A percentile compares a stretch with the other conserved stretches of the same genome.
Conservation (phyloP, 2,888 invertebrate genomes). For the Trissoscelio sp. region DNA sequence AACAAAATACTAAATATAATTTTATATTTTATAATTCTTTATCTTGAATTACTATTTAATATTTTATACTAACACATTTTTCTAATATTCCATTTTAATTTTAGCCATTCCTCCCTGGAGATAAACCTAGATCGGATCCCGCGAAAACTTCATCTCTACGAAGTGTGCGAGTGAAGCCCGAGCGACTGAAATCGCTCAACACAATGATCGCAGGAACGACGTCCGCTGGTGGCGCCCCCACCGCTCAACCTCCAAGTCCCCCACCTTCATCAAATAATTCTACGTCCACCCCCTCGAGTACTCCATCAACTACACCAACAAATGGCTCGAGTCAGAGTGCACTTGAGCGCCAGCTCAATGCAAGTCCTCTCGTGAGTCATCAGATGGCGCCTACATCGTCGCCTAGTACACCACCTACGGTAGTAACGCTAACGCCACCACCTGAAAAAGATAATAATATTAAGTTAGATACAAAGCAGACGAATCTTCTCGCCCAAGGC, state of each 20-base stretch:
- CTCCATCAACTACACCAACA: slow-evolving; percentile 80
- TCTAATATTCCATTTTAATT: too few species aligned
- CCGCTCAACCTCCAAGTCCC: slow-evolving; percentile 79
- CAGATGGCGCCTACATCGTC: slow-evolving; percentile 76
- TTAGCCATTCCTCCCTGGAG: slow-evolving; percentile 79
- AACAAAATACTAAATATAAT: too few species aligned
- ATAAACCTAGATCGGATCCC: slow-evolving; percentile 82
- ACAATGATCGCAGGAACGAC: slow-evolving; percentile 80
- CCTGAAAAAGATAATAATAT: slow-evolving; percentile 83
- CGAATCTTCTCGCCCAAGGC: slow-evolving; percentile 83
- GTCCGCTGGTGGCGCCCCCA: slow-evolving; percentile 67
- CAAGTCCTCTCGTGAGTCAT: slow-evolving; percentile 76
- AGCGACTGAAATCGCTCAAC: slow-evolving; percentile 83
- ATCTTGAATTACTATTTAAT: too few species aligned
- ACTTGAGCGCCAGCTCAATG: slow-evolving; percentile 79
- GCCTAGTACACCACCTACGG: slow-evolving; percentile 79
- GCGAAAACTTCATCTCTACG: slow-evolving; percentile 85
- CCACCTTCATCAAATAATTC: slow-evolving; percentile 79
- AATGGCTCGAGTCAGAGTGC: slow-evolving; percentile 76
- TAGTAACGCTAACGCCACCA: slow-evolving; percentile 82
- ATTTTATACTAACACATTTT: too few species aligned
- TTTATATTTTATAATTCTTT: too few species aligned
- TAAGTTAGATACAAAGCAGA: slow-evolving; percentile 80
- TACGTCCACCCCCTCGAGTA: slow-evolving; percentile 78
- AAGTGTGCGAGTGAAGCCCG: slow-evolving; percentile 88